phyloP scores from a whole-genome alignment of 2,113 vertebrate species.

The Megaceryle maxima region DNA sequence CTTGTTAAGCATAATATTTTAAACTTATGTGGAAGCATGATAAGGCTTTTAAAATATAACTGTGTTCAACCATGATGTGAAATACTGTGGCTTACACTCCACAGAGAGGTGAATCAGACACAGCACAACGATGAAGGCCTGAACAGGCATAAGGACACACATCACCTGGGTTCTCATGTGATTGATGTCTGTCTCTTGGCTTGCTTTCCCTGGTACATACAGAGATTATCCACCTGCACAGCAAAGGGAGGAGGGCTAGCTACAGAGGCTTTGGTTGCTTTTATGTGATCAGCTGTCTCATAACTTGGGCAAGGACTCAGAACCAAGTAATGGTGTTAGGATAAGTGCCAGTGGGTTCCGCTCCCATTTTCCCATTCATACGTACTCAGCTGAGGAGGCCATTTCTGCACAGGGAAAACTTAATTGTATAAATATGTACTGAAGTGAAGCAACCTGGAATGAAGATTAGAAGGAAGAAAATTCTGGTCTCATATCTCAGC shows the following conservation, averaged over 20 bases:
- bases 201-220: not conserved
- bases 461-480: not conserved
- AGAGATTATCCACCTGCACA: not conserved
- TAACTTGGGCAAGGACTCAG: not conserved
- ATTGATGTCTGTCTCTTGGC: not conserved
- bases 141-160: not conserved
- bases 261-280: not conserved
- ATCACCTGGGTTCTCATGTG: not conserved
- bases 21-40: not conserved
- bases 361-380: not conserved
- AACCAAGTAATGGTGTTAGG: rapidly evolving
- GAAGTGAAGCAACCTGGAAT: not conserved
- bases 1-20: constrained; percentile 16
- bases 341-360: not conserved
- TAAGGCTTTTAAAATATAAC: not conserved
- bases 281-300: not conserved
- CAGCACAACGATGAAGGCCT: not conserved
- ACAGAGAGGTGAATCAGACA: not conserved
- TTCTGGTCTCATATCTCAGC: not conserved
- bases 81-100: not conserved
- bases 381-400: not conserved
- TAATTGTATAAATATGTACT: not conserved
- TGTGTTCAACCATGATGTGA: not conserved
- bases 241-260: rapidly evolving
- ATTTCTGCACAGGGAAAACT: not conserved